These are phyloP conservation scores for Scortum barcoo DNA, from an alignment of 2,113 vertebrate genomes.

Conservation along the genomic window DNA sequence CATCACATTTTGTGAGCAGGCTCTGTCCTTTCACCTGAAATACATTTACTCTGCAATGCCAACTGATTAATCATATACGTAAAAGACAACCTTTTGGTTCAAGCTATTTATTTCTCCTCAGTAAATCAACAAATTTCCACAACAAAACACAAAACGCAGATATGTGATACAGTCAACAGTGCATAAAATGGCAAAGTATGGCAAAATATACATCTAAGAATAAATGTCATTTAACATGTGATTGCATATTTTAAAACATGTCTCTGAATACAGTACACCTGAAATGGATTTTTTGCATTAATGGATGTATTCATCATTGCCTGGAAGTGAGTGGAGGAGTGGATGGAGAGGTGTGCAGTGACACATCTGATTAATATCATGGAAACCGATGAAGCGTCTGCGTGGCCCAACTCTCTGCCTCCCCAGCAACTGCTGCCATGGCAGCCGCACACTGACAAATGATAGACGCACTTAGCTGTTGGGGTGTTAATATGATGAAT, in stretches of 20 bases:
- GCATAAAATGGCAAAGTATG: constrained; percentile 30
- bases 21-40: too few species aligned
- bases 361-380: constrained; percentile 67
- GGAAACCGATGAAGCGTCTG: constrained; percentile 43
- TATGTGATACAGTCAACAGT: neutral
- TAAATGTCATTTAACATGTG: constrained; percentile 4
- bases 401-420: constrained; percentile 9
- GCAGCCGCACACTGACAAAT: constrained; percentile 51
- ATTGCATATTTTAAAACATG: constrained; percentile 15
- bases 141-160: too few species aligned
- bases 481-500: constrained; percentile 44
- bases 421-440: constrained; percentile 46
- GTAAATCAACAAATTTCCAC: too few species aligned
- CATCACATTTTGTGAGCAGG: too few species aligned
- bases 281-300: constrained; percentile 33
- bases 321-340: constrained; percentile 38
- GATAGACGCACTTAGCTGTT: constrained; percentile 59
- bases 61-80: too few species aligned
- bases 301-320: constrained; percentile 48
- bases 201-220: constrained; percentile 8
- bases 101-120: too few species aligned
- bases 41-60: too few species aligned
- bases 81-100: too few species aligned
- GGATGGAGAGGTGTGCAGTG: constrained; percentile 36
- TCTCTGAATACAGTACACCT: neutral